Evolutionary conservation across 2,113 vertebrate genomes (phyloP).

Genomic region (Hiodon tergisus): DNA sequence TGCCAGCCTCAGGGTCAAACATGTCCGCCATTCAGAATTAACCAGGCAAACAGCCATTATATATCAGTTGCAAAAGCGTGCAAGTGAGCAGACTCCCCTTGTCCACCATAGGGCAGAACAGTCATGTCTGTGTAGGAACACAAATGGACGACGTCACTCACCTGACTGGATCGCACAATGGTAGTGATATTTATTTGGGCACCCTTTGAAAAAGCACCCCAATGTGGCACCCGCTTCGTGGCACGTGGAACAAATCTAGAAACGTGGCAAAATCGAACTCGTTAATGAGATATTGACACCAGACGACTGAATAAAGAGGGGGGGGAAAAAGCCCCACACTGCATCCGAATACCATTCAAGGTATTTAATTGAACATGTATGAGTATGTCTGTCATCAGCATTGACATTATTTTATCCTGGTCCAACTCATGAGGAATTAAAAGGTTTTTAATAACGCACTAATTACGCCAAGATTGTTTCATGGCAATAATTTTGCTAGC

Average conservation of each 20-base stretch:
- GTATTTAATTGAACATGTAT: no score
- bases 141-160: constrained; percentile 31
- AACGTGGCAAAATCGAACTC: neutral
- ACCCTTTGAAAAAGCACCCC: constrained; percentile 67
- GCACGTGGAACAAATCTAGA: constrained; percentile 59
- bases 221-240: constrained; percentile 51
- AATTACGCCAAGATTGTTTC: no score
- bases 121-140: neutral
- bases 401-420: no score
- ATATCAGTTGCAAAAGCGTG: neutral
- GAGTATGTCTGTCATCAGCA: no score
- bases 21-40: constrained; percentile 14
- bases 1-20: constrained; percentile 25
- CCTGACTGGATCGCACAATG: constrained; percentile 65
- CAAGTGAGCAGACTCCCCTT: no score
- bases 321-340: no score
- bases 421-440: no score
- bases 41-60: constrained; percentile 14
- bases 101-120: neutral
- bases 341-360: no score
- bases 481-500: no score
- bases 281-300: neutral
- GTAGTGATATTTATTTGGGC: constrained; percentile 69
- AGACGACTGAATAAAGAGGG: no score
- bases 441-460: no score